A percentile compares a stretch with the other conserved stretches of the same genome.
phyloP scores from a whole-genome alignment of 2,797 vertebrate genomes.

The Crax fasciolata region DNA sequence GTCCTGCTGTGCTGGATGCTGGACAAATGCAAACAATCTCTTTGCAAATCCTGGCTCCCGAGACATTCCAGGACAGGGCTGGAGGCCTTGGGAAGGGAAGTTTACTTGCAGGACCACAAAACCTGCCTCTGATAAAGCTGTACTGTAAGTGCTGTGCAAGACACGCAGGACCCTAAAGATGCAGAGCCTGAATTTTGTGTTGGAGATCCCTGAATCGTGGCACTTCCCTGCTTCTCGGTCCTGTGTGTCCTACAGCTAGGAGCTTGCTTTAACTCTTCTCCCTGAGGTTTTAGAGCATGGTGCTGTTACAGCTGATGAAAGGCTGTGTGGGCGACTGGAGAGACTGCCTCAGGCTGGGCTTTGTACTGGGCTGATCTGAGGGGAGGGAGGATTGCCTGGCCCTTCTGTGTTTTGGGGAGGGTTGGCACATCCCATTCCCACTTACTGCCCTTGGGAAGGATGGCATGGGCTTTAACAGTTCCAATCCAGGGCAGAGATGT shows the following conservation, averaged over 20 bases:
- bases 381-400: not conserved
- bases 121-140: not conserved
- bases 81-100: not conserved
- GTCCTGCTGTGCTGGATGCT: not conserved
- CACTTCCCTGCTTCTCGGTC: not conserved
- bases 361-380: not conserved
- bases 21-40: not conserved
- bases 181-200: not conserved
- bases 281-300: not conserved
- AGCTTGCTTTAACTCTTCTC: not conserved
- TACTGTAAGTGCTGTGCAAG: not conserved
- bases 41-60: slow-evolving; percentile 10
- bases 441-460: not conserved
- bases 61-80: not conserved
- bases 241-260: not conserved
- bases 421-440: not conserved
- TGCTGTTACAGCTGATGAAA: not conserved
- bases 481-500: not conserved
- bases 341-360: slow-evolving; percentile 12
- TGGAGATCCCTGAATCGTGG: not conserved
- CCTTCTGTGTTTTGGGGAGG: not conserved
- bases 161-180: not conserved
- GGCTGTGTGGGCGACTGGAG: not conserved
- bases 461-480: not conserved
- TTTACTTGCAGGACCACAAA: not conserved